Evolutionary conservation across 23 tunicate genomes (phyloP).

Genomic region (Pegea sp.): DNA sequence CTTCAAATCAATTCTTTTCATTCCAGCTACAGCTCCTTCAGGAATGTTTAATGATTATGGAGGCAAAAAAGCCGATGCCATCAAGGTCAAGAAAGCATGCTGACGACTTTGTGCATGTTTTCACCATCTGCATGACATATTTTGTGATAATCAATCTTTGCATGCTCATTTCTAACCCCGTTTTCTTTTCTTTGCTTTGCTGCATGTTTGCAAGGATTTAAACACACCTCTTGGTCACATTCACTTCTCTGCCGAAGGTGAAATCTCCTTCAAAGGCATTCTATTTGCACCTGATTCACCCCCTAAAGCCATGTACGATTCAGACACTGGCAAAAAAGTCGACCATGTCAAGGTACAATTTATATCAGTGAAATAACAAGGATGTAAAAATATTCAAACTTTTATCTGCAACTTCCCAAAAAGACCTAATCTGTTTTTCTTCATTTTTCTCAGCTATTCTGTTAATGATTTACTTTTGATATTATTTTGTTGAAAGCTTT

Average conservation of each 20-base stretch:
- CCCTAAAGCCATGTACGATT: slow-evolving; percentile 60
- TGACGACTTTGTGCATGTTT: not conserved
- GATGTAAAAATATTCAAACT: no score
- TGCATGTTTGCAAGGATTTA: slow-evolving; percentile 28
- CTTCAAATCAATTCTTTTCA: slow-evolving; percentile 86
- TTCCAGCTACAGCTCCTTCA: slow-evolving; percentile 46
- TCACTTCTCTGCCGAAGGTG: slow-evolving; percentile 94
- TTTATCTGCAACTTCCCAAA: no score
- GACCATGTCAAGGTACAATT: slow-evolving; percentile 71
- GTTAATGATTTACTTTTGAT: no score
- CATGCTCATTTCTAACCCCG: not conserved
- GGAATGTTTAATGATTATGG: slow-evolving; percentile 95
- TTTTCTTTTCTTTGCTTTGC: slow-evolving; percentile 2
- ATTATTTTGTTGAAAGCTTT: slow-evolving; percentile 32
- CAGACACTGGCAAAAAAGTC: slow-evolving; percentile 33
- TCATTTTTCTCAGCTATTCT: not conserved
- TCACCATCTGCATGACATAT: not conserved
- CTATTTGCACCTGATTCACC: slow-evolving; percentile 68
- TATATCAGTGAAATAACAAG: no score
- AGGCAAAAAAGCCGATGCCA: slow-evolving; percentile 79
- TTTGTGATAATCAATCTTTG: not conserved
- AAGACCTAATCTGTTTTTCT: not conserved
- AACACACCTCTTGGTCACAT: slow-evolving; percentile 35
- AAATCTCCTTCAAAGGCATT: slow-evolving; percentile 78
- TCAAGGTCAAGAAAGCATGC: slow-evolving; percentile 45